Conservation (phyloP, 2,797 vertebrate species). For the Corythornis leucogaster region DNA sequence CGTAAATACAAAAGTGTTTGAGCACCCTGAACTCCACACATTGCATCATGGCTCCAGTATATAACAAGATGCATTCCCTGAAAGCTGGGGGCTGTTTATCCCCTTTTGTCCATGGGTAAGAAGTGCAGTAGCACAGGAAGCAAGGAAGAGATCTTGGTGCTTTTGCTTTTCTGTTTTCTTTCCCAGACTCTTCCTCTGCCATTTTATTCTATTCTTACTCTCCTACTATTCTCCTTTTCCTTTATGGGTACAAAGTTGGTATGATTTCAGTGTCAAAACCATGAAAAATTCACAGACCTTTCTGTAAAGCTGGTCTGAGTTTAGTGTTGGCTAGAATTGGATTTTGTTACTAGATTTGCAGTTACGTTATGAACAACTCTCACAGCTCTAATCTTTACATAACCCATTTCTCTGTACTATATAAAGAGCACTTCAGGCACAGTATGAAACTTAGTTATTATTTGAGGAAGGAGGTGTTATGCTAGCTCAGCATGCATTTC, state of each 20-base stretch:
- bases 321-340: background rate
- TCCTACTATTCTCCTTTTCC: background rate
- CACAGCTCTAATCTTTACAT: constrained; percentile 65
- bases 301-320: background rate
- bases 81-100: background rate
- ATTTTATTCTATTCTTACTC: background rate
- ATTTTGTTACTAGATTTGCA: constrained; percentile 38
- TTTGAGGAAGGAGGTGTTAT: constrained; percentile 64
- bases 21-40: background rate
- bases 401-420: constrained; percentile 65
- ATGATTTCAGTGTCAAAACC: background rate
- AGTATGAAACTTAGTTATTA: constrained; percentile 68
- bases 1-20: background rate
- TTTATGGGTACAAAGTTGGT: background rate
- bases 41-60: background rate
- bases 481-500: constrained; percentile 68
- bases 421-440: constrained; percentile 71
- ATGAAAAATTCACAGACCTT: background rate
- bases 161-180: background rate
- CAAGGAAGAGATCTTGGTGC: background rate
- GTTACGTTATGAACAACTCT: constrained; percentile 41
- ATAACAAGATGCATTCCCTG: background rate
- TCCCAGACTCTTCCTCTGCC: background rate
- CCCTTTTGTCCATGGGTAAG: background rate
- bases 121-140: background rate